phyloP scores from a whole-genome alignment of 2,113 vertebrate species.

The Glaucidium brasilianum region DNA sequence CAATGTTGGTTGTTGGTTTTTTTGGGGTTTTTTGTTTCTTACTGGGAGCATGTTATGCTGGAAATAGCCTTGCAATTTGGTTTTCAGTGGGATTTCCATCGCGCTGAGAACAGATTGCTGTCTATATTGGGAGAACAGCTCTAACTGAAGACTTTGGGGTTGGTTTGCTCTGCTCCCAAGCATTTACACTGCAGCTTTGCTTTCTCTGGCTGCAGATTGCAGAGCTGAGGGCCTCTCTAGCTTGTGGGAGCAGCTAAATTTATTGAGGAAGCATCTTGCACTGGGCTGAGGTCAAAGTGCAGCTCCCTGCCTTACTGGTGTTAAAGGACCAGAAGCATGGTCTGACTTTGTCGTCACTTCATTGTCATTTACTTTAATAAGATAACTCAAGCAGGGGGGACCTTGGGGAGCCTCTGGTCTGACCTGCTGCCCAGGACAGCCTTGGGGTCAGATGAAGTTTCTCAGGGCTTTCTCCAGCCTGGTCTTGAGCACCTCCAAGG shows the following conservation, averaged over 20 bases:
- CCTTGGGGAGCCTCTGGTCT: neutral
- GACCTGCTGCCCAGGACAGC: neutral
- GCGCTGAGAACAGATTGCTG: neutral
- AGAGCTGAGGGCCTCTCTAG: neutral
- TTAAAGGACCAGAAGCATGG: fast-evolving
- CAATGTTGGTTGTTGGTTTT: neutral
- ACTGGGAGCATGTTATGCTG: neutral
- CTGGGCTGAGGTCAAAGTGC: neutral
- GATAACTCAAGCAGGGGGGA: fast-evolving
- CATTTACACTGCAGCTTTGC: neutral
- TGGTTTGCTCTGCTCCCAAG: neutral
- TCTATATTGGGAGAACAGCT: neutral
- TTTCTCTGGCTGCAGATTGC: neutral
- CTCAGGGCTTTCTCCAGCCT: neutral
- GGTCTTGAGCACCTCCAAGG: neutral
- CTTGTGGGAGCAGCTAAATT: neutral
- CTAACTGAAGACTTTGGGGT: neutral
- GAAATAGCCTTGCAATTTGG: neutral
- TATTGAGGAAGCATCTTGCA: neutral
- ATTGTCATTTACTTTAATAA: neutral
- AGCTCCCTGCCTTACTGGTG: neutral
- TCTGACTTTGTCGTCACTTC: fast-evolving
- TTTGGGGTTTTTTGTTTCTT: neutral
- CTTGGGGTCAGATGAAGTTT: neutral
- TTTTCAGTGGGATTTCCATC: neutral